Evolutionary conservation across 2,888 invertebrate species (phyloP), one percentile per base, ranked within the genome.

Genomic region (Thecophora atra): DNA sequence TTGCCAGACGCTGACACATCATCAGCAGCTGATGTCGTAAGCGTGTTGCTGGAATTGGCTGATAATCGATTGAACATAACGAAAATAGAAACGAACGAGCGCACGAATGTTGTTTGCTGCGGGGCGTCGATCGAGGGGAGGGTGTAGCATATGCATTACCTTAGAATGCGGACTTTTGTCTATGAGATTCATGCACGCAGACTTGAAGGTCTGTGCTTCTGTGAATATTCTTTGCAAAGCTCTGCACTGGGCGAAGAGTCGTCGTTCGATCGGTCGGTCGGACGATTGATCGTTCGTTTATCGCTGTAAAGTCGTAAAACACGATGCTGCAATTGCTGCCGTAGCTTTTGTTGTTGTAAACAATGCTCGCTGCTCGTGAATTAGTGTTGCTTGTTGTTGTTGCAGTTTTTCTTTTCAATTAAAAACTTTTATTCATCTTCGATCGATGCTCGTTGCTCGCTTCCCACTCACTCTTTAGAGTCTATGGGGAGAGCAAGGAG

Each of bases 271-370:
- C 65, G 51, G 19, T 51, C 51, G n/a, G 47, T 2, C 63, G 63
- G 24, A 11, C 37, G 54, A 47, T 44, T 21, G 47, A 21, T 11
- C 44, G 52, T 54, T 30, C 65, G 56, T 37, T 68, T 68, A 63
- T 51, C 70, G 62, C 67, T 67, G 66, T 81, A 82, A 78, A 79
- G 78, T 81, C 81, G 78, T 82, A 82, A 81, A 82, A 82, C 81
- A 81, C 80, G 82, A 81, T 82, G 37, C 37, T 37, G 37, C 37
- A 8, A 2, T 37, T 2, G 37, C 3, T 37, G 37, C 11, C 37
- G 37, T 37, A 8, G 37, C 11, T 37, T 1, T 37, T 37, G 37
- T 37, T 37, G 11, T 37, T 37, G 6, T 37, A 8, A 37, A 8
- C 11, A 11, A 8, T 37, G 37, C 1, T 37, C 7, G 37, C 11